Evolutionary conservation across 2,888 invertebrate genomes (phyloP).

Genomic region (Temnothorax unifasciatus): DNA sequence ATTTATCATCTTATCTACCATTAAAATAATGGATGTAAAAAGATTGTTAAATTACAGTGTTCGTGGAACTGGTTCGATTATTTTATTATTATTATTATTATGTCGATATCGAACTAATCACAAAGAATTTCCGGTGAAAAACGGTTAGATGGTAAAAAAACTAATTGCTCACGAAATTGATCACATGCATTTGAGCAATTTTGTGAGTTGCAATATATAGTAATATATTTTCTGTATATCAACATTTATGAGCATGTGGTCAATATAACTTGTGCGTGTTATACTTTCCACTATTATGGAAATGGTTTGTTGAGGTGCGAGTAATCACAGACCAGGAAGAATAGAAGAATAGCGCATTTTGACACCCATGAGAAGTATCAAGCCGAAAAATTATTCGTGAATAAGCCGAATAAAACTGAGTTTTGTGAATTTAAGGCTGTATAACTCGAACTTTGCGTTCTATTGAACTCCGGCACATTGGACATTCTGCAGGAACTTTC

Average conservation of each 20-base stretch:
- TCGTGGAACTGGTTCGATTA: conserved; percentile 7
- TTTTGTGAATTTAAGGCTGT: conserved; percentile 86
- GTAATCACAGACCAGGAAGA: conserved; percentile 43
- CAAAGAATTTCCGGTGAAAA: conserved; percentile 1
- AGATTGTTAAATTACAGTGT: conserved; percentile 1
- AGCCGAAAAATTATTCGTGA: conserved; percentile 1
- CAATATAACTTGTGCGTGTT: conserved; percentile 46
- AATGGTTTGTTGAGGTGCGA: conserved; percentile 4
- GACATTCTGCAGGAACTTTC: conserved; percentile 89
- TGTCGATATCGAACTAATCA: conserved; percentile 12
- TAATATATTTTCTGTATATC: background rate
- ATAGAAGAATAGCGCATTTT: conserved; percentile 29
- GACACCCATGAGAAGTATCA: background rate
- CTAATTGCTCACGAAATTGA: conserved; percentile 28
- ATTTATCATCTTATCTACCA: background rate
- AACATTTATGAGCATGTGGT: conserved; percentile 25
- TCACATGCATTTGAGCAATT: conserved; percentile 25
- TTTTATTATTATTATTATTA: too few species aligned
- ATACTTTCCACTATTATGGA: conserved; percentile 36
- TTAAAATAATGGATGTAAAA: conserved; percentile 7
- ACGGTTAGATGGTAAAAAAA: background rate
- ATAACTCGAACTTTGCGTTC: conserved; percentile 90
- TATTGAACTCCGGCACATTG: conserved; percentile 92
- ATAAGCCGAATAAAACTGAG: background rate
- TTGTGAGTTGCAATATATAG: conserved; percentile 21